Percentiles rank a stretch among this genome's conserved stretches.
Conservation (phyloP, 1,140 invertebrate genomes). For the Choristoneura fumiferana region DNA sequence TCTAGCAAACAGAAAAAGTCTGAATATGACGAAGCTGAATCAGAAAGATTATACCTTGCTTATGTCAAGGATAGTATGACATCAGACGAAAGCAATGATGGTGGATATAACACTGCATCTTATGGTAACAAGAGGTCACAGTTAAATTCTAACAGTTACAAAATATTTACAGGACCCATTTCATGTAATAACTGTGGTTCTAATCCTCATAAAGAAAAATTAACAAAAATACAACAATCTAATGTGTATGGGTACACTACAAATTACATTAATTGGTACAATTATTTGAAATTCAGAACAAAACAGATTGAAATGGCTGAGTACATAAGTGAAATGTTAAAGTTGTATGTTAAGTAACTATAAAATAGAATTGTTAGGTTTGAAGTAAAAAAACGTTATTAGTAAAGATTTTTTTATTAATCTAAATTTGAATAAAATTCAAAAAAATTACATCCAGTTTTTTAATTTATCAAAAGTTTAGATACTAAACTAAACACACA, state of each 20-base stretch:
- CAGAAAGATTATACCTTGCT: neutral
- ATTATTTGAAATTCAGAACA: slow-evolving; percentile 41
- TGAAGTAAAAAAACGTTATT: slow-evolving; percentile 15
- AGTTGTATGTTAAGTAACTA: slow-evolving; percentile 24
- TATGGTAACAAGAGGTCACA: slow-evolving; percentile 1
- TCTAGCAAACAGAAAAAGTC: neutral
- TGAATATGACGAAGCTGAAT: neutral
- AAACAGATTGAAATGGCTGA: slow-evolving; percentile 45
- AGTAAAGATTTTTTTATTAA: slow-evolving; percentile 13
- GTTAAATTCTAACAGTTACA: neutral
- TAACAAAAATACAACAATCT: neutral
- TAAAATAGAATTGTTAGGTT: too few species aligned
- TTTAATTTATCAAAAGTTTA: too few species aligned
- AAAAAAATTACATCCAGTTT: too few species aligned
- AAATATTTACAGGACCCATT: neutral
- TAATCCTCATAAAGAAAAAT: neutral
- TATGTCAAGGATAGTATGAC: neutral
- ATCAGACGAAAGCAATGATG: neutral
- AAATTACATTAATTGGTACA: slow-evolving; percentile 50
- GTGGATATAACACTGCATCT: slow-evolving; percentile 10
- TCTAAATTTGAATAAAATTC: slow-evolving; percentile 1
- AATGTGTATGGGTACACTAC: slow-evolving; percentile 2
- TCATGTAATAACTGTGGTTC: neutral
- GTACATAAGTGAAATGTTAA: slow-evolving; percentile 50
- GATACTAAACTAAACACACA: too few species aligned